Evolutionary conservation across 2,888 invertebrate genomes (phyloP).

Genomic region (Eurytoma californica): DNA sequence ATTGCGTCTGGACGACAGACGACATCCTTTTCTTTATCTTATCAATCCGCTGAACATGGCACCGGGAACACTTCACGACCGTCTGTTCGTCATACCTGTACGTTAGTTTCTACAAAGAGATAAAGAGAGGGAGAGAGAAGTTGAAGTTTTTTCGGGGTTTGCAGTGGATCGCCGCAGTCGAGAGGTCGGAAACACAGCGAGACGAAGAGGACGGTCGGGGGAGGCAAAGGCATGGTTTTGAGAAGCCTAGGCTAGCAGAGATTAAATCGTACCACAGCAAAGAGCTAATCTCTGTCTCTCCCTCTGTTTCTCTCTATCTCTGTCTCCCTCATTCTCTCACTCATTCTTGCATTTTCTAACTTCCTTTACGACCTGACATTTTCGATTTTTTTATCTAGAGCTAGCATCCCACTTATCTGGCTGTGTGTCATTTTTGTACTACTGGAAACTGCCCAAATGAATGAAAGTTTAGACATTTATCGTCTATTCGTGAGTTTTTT

Average conservation of each 20-base stretch:
- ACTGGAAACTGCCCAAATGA: no score
- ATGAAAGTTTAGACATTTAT: no score
- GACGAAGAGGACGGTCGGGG: slow-evolving; percentile 5
- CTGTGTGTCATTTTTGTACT: no score
- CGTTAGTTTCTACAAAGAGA: not conserved
- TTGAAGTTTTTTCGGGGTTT: not conserved
- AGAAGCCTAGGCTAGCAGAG: slow-evolving; percentile 66
- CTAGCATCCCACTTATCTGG: no score
- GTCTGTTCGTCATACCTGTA: no score
- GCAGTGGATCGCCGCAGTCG: not conserved
- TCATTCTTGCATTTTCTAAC: slow-evolving; percentile 9
- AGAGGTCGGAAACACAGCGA: not conserved
- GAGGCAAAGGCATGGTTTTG: slow-evolving; percentile 56
- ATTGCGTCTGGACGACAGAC: no score
- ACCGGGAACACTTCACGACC: no score
- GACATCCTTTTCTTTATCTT: no score
- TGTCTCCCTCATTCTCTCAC: slow-evolving; percentile 36
- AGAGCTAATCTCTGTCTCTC: slow-evolving; percentile 67
- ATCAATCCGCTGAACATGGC: no score
- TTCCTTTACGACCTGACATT: not conserved
- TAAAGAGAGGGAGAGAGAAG: slow-evolving; percentile 1
- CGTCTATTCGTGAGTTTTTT: no score
- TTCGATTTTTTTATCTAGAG: not conserved
- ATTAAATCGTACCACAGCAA: slow-evolving; percentile 70
- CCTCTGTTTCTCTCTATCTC: slow-evolving; percentile 56